Base-by-base conservation (phyloP, 2,113 vertebrate species). In the Petromus typicus region DNA sequence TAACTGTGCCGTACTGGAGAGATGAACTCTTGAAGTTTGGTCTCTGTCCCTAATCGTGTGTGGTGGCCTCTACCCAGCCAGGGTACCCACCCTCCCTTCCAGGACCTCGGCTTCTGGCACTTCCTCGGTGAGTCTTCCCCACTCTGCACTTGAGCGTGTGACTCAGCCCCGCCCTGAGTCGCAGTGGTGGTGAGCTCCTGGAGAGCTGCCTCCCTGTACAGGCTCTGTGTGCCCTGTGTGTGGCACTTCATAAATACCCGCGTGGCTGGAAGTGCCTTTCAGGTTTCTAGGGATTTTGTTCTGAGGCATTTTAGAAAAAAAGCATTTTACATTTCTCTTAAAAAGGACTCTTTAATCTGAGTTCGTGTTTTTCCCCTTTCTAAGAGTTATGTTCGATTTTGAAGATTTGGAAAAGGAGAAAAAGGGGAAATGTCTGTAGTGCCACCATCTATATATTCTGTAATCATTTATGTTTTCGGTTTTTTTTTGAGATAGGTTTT, bases 281-380 rank as follows among this genome's bases (percentile, higher is more conserved):
- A 86, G 45, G 25, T 79, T 13, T 78, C 45, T 13, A 86, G 69
- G 66, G 13, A 64, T 37, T 90, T 89, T 89, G 54, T 75, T 64
- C 25, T 85, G 83, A 86, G 79, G 40, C 75, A 51, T 90, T 92
- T 75, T 81, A 80, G 56, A 80, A 45, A 34, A 63, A 64, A 94
- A 81, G 71, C 23, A 78, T n/a, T 86, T 45, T 32, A 8, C 63
- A 79, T 83, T 95, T 89, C 43, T 78, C 48, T 81, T 83, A 71
- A 69, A n/a, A 91, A 95, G 7, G 22, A 51, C 54, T 89, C 27
- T 66, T 67, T 87, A 71, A 61, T 66, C 32, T 56, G 37, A 79
- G 13, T 45, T 91, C 51, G 16, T 85, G 22, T 37, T 64, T 63
- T n/a, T 34, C 27, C 8, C 8, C 10, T 80, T 61, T 56, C 18